Base-by-base conservation (phyloP, 2,797 vertebrate genomes). In the Onychomys torridus region DNA sequence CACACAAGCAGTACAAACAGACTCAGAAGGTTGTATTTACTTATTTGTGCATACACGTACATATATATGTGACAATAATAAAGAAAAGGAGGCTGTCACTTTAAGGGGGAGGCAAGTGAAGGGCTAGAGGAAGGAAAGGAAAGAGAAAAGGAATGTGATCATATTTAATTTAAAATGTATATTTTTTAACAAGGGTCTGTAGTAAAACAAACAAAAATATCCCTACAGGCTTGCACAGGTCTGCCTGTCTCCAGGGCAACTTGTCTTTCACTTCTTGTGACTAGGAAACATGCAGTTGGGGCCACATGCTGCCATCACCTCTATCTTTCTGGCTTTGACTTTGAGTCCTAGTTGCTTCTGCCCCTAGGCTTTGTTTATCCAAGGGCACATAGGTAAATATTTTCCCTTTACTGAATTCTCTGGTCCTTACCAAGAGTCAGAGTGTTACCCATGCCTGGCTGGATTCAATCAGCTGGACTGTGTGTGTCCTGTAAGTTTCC, bases 381-480 rank as follows among this genome's bases (percentile, higher is more conserved):
- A 2, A 79, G 57, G 76, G 21, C n/a, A 63, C 9, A 32, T 12
- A 19, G 2, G 32, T 9, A 0, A 12, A 6, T 1, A 29, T 29
- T 37, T 84, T 6, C 4, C 55, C 46, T 76, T 23, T 21, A 14
- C n/a, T 10, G 77, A 34, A 0, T 32, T 10, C 8, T 29, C 0
- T 52, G 49, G 46, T 32, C 55, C 78, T 25, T 37, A 49, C 27
- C 13, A 13, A 83, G 76, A 23, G 6, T 57, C 37, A 63, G 27
- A 25, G 7, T 4, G 0, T 34, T 1, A 11, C 0, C 27, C 0
- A 5, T 14, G 11, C 27, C 32, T 81, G 5, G n/a, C 37, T 14
- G 17, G 25, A 37, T 3, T 8, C 0, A 1, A 0, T 3, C 6
- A 4, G 52, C 10, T 2, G 4, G 32, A 1, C 0, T n/a, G 43